These are phyloP conservation scores for Sebastes steindachneri DNA, from an alignment of 2,797 vertebrate genomes.

Conservation along the genomic window DNA sequence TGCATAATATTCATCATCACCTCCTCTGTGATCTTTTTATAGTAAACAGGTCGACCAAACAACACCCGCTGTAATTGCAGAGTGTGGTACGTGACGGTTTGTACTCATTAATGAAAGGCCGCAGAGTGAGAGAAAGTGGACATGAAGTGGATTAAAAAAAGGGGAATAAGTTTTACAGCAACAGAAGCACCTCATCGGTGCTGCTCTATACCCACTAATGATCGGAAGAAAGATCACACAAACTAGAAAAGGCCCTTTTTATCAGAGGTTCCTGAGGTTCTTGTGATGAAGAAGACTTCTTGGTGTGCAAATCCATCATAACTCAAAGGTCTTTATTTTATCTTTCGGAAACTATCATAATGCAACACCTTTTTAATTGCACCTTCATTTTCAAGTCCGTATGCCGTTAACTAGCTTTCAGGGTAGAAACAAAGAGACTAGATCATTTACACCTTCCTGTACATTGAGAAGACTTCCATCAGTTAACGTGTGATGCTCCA, in stretches of 20 bases:
- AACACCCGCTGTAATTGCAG: slow-evolving; percentile 34
- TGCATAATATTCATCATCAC: background rate
- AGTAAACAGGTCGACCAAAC: slow-evolving; percentile 26
- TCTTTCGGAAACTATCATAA: slow-evolving; percentile 56
- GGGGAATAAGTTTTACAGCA: slow-evolving; percentile 4
- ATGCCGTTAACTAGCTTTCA: slow-evolving; percentile 20
- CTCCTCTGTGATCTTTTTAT: slow-evolving; percentile 24
- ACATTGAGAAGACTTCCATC: background rate
- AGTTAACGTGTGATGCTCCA: background rate
- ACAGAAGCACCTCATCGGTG: slow-evolving; percentile 14
- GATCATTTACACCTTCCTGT: background rate
- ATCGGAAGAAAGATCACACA: slow-evolving; percentile 48
- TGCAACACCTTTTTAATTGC: slow-evolving; percentile 39
- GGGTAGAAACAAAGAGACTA: background rate
- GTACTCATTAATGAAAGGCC: slow-evolving; percentile 37
- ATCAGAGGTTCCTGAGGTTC: slow-evolving; percentile 29
- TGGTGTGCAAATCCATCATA: slow-evolving; percentile 46
- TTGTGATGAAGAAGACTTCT: slow-evolving; percentile 21
- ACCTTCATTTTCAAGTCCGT: slow-evolving; percentile 41
- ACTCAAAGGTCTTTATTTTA: slow-evolving; percentile 63
- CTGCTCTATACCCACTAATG: slow-evolving; percentile 47
- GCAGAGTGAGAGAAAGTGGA: background rate
- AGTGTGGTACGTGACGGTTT: background rate
- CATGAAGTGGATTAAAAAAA: slow-evolving; percentile 5
- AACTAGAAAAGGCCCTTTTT: slow-evolving; percentile 5